Evolutionary conservation across 2,888 invertebrate species (phyloP).

Genomic region (Aleiodes leptofemur): DNA sequence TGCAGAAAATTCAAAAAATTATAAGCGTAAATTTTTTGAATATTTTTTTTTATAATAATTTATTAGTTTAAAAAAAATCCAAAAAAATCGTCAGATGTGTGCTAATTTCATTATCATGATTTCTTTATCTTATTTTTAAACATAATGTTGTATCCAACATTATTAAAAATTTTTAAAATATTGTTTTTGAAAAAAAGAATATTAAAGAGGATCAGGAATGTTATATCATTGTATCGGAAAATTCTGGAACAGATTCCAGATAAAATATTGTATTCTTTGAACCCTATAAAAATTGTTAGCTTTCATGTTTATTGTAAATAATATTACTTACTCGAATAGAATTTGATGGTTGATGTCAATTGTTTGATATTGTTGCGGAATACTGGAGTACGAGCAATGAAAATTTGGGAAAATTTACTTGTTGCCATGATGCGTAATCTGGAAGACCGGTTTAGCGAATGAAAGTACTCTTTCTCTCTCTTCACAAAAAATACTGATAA

Average conservation of each 20-base stretch:
- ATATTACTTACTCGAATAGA: slow-evolving; percentile 65
- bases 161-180: too few relatives aligned
- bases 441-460: slow-evolving; percentile 10
- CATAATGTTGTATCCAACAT: too few relatives aligned
- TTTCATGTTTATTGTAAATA: background rate
- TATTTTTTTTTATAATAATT: too few relatives aligned
- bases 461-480: background rate
- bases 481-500: slow-evolving; percentile 9
- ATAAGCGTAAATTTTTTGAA: too few relatives aligned
- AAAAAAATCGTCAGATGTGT: too few relatives aligned
- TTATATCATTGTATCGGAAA: too few relatives aligned
- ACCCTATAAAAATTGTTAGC: background rate
- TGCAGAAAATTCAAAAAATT: too few relatives aligned
- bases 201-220: too few relatives aligned
- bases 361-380: slow-evolving; percentile 50
- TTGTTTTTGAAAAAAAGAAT: too few relatives aligned
- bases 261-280: slow-evolving; percentile 3
- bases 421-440: slow-evolving; percentile 59
- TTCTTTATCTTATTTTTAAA: too few relatives aligned
- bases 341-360: slow-evolving; percentile 57
- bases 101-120: too few relatives aligned
- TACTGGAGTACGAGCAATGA: slow-evolving; percentile 50
- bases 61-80: too few relatives aligned
- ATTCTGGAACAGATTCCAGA: background rate
- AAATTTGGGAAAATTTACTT: slow-evolving; percentile 52